Base-by-base conservation (phyloP, 2,113 vertebrate genomes). In the Pterophyllum scalare region DNA sequence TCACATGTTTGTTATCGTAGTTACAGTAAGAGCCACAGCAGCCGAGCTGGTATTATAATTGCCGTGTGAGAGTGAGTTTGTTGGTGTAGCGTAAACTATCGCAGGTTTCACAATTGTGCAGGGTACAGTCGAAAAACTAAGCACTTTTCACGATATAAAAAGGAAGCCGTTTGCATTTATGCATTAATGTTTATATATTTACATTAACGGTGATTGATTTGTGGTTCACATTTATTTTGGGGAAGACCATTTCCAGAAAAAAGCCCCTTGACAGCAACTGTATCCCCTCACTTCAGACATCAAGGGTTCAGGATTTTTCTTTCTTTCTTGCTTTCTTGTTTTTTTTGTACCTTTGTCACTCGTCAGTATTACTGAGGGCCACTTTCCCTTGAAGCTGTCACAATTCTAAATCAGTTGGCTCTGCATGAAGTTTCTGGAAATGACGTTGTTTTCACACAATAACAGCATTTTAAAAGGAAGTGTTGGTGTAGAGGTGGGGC, bases 401-500 rank as follows among this genome's bases (percentile, higher is more conserved):
- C 43, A 46, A 46, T 46, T 46, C 43, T 14, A 46, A 46, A 46
- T 46, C 43, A 46, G 43, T 14, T 46, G 13, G 12, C 43, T 46
- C 43, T 14, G 43, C 43, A 14, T 46, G 43, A 46, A 46, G 49
- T 54, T 54, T 20, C 49, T 54, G 19, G 49, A 70, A 52, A 52
- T 52, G 65, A 72, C 31, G 26, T 72, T 72, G 65, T 52, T 72
- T 6, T 72, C 65, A n/a, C 65, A 72, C 65, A 20, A 31, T 72
- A 72, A 52, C 65, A 1, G 43, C 65, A n/a, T 72, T 0, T 11
- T 52, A 19, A 52, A 72, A 72, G 65, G 15, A 31, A 13, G 43
- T 52, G 43, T 3, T 72, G 10, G 26, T 52, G 65, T n/a, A 49
- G 43, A 52, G 17, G 26, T 31, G 43, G 7, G 11, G 43, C 20